Conservation (phyloP, 2,113 vertebrate species). For the Narcine bancroftii region DNA sequence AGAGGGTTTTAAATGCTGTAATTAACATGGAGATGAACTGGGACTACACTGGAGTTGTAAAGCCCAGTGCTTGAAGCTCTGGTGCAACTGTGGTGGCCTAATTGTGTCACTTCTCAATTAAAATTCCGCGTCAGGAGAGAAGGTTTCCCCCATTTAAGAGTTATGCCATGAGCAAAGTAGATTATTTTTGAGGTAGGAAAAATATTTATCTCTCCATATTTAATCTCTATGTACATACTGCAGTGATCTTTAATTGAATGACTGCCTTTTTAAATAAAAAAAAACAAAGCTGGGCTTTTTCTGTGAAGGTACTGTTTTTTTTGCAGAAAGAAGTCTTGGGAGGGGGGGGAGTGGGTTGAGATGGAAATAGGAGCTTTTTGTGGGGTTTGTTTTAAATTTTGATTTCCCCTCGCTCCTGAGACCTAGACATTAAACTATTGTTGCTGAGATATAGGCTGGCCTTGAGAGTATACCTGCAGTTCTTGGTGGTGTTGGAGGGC, state of each 20-base stretch:
- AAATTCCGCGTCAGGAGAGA: background rate
- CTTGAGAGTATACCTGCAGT: conserved; percentile 26
- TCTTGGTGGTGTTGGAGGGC: conserved; percentile 15
- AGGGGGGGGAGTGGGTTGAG: background rate
- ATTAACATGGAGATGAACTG: background rate
- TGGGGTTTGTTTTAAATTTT: conserved; percentile 28
- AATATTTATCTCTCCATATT: conserved; percentile 33
- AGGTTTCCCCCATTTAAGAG: background rate
- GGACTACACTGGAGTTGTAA: background rate
- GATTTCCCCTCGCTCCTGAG: background rate
- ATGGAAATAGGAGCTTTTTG: background rate
- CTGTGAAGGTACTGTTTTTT: conserved; percentile 19
- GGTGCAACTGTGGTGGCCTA: background rate
- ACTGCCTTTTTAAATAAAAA: conserved; percentile 31
- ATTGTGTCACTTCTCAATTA: background rate
- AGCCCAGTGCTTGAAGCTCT: background rate
- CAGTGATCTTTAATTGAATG: conserved; percentile 21
- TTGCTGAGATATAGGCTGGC: conserved; percentile 26
- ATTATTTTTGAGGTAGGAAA: conserved; percentile 29
- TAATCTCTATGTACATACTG: conserved; percentile 31
- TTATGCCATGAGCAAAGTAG: background rate
- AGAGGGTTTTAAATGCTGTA: background rate
- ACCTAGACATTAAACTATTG: conserved; percentile 1
- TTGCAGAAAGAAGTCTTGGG: conserved; percentile 16
- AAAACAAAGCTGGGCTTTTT: conserved; percentile 32